These are phyloP conservation scores for Epinotia nisella DNA, from an alignment of 2,888 invertebrate species.

Conservation along the genomic window DNA sequence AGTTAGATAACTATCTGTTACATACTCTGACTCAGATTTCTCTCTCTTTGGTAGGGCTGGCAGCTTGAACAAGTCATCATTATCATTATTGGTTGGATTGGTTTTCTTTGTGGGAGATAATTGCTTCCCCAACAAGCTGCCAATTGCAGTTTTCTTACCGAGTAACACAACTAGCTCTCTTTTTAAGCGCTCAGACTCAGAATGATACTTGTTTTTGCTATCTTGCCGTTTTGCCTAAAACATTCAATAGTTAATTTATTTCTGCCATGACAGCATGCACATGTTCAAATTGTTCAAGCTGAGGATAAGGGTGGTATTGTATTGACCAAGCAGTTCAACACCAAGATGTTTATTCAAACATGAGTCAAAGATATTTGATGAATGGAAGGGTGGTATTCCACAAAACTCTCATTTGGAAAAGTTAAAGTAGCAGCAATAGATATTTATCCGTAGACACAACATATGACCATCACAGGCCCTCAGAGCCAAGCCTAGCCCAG, in stretches of 20 bases:
- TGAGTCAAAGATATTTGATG: no score
- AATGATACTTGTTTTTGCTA: constrained; percentile 87
- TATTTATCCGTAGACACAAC: constrained; percentile 39
- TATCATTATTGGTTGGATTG: constrained; percentile 53
- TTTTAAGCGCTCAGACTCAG: constrained; percentile 89
- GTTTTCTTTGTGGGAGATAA: constrained; percentile 77
- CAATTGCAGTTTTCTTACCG: constrained; percentile 92
- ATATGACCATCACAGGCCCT: no score
- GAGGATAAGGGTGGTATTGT: not conserved
- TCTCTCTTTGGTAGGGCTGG: constrained; percentile 78
- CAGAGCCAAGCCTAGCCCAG: not conserved
- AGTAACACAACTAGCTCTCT: constrained; percentile 89
- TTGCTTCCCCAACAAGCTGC: constrained; percentile 85
- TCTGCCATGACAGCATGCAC: not conserved
- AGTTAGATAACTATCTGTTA: constrained; percentile 45
- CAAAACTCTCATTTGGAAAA: no score
- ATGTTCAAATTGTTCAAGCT: not conserved
- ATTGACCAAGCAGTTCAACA: no score
- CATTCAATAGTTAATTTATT: constrained; percentile 32
- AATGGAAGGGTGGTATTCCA: no score
- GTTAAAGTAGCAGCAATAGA: not conserved
- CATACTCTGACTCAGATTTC: constrained; percentile 80
- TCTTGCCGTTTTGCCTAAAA: constrained; percentile 90
- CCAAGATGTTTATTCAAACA: no score
- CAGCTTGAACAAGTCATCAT: constrained; percentile 88